Evolutionary conservation across 2,113 vertebrate species (phyloP), one percentile per base, ranked within the genome.

Genomic region (Nerophis lumbriciformis): DNA sequence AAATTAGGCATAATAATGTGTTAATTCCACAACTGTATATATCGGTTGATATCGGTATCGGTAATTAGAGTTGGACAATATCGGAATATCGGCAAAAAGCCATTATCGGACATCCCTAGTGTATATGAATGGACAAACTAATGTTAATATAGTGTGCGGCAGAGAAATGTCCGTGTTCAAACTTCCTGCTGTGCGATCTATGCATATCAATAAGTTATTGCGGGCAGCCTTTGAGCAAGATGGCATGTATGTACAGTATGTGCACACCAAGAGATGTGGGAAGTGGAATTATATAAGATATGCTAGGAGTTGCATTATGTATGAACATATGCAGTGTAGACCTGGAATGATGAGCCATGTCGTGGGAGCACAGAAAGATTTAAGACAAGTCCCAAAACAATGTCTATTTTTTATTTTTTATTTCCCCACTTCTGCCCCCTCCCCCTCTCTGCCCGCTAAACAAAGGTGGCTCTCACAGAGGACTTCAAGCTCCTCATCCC

Each of bases 251-350:
- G 61, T 61, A 19, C 19, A 19, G 19, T 19, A 54, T 36, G 44
- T 50, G 28, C 5, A 8, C 56, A 45, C 42, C 6, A 44, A 45
- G 69, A 52, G 63, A 63, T 16, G 53, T 63, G 58, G 60, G 76
- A 73, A 77, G 78, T 21, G 53, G 5, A 16, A 69, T 83, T 81
- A 76, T 72, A 66, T 77, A 84, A 80, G 61, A 42, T 61, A 47
- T 7, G 50, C 74, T 50, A 51, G 65, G 56, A 5, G 42, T 63
- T 83, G 72, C 66, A 71, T 81, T 73, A 81, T 78, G 66, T 44
- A 75, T 75, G 53, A 79, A 63, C 57, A 7, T 7, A 58, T 77
- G 21, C 52, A 48, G 15, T 68, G 35, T 61, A 61, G 71, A 59
- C 66, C 37, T 68, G 56, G 38, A 51, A 66, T 59, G 66, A 62